Percentiles rank a stretch among this genome's conserved stretches.
Conservation (phyloP, 2,797 vertebrate genomes). For the Pristis pectinata region DNA sequence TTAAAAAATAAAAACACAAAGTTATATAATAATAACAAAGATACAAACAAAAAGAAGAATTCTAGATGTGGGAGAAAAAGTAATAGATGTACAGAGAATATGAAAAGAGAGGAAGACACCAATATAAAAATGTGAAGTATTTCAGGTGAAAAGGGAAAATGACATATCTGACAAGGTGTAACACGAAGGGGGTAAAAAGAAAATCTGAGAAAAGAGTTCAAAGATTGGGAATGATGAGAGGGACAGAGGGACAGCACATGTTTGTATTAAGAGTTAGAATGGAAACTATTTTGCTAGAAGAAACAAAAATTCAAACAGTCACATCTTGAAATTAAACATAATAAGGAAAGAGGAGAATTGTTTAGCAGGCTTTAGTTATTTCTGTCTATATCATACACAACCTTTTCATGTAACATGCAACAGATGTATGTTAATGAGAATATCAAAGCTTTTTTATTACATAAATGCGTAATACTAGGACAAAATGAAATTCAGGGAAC, state of each 20-base stretch:
- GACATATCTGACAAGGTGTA: neutral
- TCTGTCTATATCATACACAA: conserved; percentile 4
- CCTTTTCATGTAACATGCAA: conserved; percentile 32
- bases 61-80: neutral
- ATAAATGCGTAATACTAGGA: neutral
- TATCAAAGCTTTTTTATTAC: conserved; percentile 3
- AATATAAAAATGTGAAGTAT: neutral
- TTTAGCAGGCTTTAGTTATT: neutral
- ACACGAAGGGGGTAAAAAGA: neutral
- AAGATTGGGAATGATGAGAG: neutral
- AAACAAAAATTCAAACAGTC: neutral
- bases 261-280: neutral
- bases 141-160: neutral
- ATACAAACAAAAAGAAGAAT: neutral
- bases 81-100: neutral
- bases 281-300: neutral
- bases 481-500: conserved; percentile 13
- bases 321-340: neutral
- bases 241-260: neutral
- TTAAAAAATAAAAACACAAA: neutral
- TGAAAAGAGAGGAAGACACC: neutral
- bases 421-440: conserved; percentile 35
- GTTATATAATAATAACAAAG: neutral
- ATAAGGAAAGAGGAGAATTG: neutral
- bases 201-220: neutral